phyloP scores from a whole-genome alignment of 35 echinoderm and acorn worm species.

The Amphiura filiformis region DNA sequence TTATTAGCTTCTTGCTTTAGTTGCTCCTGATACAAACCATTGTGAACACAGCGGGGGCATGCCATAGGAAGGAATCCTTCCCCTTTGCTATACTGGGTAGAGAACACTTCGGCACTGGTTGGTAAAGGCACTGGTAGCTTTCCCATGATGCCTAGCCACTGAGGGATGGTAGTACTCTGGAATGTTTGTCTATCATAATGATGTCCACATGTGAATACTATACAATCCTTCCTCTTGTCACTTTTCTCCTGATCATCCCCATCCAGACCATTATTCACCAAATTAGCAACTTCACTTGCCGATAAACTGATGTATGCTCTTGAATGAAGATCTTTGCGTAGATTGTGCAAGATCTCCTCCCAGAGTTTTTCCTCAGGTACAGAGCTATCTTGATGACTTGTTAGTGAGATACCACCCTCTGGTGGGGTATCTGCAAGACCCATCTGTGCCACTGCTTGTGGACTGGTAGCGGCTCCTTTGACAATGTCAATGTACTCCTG shows the following conservation, averaged over 20 bases:
- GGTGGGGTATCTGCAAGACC: not conserved
- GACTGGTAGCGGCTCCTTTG: not conserved
- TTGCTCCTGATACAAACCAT: constrained; percentile 49
- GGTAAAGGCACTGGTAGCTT: constrained; percentile 51
- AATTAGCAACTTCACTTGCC: constrained; percentile 31
- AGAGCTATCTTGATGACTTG: not conserved
- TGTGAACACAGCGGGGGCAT: constrained; percentile 73
- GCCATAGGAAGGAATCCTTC: constrained; percentile 52
- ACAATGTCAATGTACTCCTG: constrained; percentile 19
- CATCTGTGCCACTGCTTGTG: not conserved
- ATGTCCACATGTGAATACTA: constrained; percentile 90
- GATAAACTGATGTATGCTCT: constrained; percentile 24
- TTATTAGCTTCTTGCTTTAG: not conserved
- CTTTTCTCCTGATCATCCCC: not conserved
- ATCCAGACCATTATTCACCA: constrained; percentile 17
- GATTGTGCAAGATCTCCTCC: constrained; percentile 71
- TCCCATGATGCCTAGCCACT: constrained; percentile 40
- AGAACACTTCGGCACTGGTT: constrained; percentile 43
- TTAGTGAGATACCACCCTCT: not conserved
- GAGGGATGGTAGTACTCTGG: constrained; percentile 23
- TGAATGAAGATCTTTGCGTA: constrained; percentile 51
- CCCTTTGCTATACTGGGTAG: constrained; percentile 45
- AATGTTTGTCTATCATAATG: constrained; percentile 48
- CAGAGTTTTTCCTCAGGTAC: constrained; percentile 75
- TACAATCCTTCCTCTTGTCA: constrained; percentile 9